These are phyloP conservation scores for Antheraea yamamai DNA, from an alignment of 2,888 invertebrate genomes.

Conservation along the genomic window DNA sequence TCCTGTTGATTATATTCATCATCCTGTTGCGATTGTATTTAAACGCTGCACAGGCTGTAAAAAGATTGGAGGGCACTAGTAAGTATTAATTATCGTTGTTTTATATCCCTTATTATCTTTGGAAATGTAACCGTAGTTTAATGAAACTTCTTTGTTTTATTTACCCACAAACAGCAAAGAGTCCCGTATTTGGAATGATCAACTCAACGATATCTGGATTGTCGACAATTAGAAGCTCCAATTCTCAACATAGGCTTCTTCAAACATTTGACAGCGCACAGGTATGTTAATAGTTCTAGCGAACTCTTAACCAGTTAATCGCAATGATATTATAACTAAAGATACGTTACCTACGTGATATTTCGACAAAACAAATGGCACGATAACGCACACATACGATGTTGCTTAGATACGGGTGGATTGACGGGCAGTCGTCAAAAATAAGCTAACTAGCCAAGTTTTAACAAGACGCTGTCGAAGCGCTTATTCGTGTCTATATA, in stretches of 20 bases:
- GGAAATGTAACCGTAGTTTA: neutral
- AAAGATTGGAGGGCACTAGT: conserved; percentile 87
- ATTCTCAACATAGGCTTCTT: conserved; percentile 83
- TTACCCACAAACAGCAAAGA: conserved; percentile 82
- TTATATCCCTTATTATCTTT: neutral
- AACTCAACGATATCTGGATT: conserved; percentile 88
- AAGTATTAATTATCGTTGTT: conserved; percentile 48
- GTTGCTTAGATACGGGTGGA: too few relatives aligned
- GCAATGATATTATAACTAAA: neutral
- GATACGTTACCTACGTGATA: too few relatives aligned
- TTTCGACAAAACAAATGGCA: too few relatives aligned
- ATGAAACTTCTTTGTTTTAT: neutral
- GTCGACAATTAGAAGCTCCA: conserved; percentile 87
- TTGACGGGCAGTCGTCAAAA: too few relatives aligned
- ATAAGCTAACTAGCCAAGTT: too few relatives aligned
- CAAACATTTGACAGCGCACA: conserved; percentile 82
- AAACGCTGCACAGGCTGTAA: conserved; percentile 88
- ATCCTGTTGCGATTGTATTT: conserved; percentile 86
- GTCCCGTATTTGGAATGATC: conserved; percentile 91
- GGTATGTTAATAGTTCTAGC: conserved; percentile 46
- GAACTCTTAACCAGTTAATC: neutral
- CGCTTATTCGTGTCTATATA: too few relatives aligned
- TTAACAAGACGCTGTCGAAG: too few relatives aligned
- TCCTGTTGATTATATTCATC: conserved; percentile 81
- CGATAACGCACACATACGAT: too few relatives aligned